Evolutionary conservation across 2,888 invertebrate genomes (phyloP), one percentile per base, ranked within the genome.

Genomic region (Tinea trinotella): DNA sequence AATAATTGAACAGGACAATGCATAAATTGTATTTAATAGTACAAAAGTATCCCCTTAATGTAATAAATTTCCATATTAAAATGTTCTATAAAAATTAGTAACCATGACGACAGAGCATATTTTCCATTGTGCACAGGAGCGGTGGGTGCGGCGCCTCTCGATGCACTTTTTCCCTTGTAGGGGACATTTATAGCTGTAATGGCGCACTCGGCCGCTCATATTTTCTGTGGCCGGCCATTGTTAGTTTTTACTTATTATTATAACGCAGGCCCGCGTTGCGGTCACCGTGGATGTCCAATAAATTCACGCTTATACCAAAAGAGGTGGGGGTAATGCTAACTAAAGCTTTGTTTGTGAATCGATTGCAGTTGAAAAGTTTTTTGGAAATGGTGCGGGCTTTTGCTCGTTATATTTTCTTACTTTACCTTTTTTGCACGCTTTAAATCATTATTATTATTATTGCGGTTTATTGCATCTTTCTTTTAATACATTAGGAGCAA

Each of bases 141-240:
- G 2, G n/a, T 10, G 4, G 35, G 35, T 35, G n/a, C n/a, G n/a
- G n/a, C n/a, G n/a, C n/a, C n/a, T n/a, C n/a, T n/a, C n/a, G n/a
- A n/a, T n/a, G 35, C 40, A 7, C 18, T 3, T 19, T 68, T 68
- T 69, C 70, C 64, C 60, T 56, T 24, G 17, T 46, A 18, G 18
- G 30, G 58, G 65, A 71, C 71, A 70, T 74, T 76, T 72, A 74
- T 75, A 73, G 75, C 74, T 75, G 72, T 71, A 75, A 70, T 66
- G 66, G 67, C 66, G 67, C 58, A 61, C 65, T 64, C n/a, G n/a
- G n/a, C 71, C 65, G 65, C 71, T 76, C 76, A 74, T 76, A 75
- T 73, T 71, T 71, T 67, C 64, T 64, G 58, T 54, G 36, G 35
- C 19, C 17, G 5, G 59, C 60, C 64, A 64, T 67, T 67, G 64